Conservation (phyloP, 1,140 invertebrate genomes). For the Heliconius melpomene region DNA sequence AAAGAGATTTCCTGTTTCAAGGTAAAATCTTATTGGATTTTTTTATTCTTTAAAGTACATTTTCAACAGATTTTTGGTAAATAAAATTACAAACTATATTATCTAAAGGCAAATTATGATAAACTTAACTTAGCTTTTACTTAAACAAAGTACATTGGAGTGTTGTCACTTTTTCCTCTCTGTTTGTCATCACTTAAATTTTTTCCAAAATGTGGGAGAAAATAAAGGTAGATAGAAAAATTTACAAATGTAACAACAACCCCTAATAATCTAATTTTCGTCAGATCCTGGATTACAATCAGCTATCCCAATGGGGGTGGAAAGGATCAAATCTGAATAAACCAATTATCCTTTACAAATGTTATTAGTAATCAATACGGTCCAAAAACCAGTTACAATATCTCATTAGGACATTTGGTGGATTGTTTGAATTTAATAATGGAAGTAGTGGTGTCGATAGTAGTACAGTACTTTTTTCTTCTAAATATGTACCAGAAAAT, state of each 20-base stretch:
- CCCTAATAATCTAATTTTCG: conserved; percentile 28
- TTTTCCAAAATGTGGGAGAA: too few relatives aligned
- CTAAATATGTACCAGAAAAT: too few relatives aligned
- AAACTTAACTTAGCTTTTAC: too few relatives aligned
- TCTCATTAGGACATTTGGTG: neutral
- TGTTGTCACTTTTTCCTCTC: too few relatives aligned
- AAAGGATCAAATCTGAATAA: conserved; percentile 32
- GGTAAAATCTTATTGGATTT: too few relatives aligned
- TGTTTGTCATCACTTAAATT: neutral
- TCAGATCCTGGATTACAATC: conserved; percentile 19
- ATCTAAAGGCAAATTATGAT: too few relatives aligned
- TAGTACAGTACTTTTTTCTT: too few relatives aligned
- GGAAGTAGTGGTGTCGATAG: neutral
- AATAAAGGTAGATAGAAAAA: neutral
- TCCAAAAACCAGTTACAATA: neutral
- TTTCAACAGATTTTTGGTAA: too few relatives aligned
- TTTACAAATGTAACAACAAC: neutral
- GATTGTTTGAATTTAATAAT: neutral
- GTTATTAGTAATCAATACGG: conserved; percentile 33
- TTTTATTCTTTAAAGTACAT: too few relatives aligned
- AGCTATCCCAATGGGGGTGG: conserved; percentile 22
- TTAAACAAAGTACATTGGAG: too few relatives aligned
- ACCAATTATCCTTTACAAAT: conserved; percentile 30
- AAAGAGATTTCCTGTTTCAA: neutral
- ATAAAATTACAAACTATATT: too few relatives aligned